Evolutionary conservation across 2,888 invertebrate genomes (phyloP).

Genomic region (Cosmia pyralina): DNA sequence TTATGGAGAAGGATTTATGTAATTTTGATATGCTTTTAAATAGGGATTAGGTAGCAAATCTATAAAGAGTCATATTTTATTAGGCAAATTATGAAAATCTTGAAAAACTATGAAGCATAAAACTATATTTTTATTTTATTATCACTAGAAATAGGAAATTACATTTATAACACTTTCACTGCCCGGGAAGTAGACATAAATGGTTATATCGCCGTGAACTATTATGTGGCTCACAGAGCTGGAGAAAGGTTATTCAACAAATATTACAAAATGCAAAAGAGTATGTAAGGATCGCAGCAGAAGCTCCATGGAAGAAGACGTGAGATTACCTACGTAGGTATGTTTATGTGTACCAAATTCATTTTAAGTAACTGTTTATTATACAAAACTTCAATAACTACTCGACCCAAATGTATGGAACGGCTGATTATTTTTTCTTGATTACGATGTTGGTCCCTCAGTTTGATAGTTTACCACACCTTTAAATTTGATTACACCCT

Average conservation of each 20-base stretch:
- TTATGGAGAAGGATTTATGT: constrained; percentile 38
- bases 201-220: background rate
- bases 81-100: background rate
- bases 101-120: background rate
- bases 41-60: constrained; percentile 22
- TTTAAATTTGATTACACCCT: too few relatives aligned
- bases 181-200: constrained; percentile 12
- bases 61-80: background rate
- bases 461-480: too few relatives aligned
- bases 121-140: constrained; percentile 20
- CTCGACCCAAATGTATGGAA: too few relatives aligned
- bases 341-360: background rate
- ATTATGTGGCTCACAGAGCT: background rate
- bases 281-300: too few relatives aligned
- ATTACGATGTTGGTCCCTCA: too few relatives aligned
- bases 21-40: constrained; percentile 51
- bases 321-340: too few relatives aligned
- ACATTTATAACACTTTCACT: constrained; percentile 24
- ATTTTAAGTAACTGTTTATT: background rate
- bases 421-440: too few relatives aligned
- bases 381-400: too few relatives aligned
- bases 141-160: background rate
- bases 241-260: constrained; percentile 2
- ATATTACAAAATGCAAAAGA: background rate
- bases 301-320: too few relatives aligned